Evolutionary conservation across 1,140 invertebrate species (phyloP), one percentile per base, ranked within the genome.

Genomic region (Zelostemma sp.): DNA sequence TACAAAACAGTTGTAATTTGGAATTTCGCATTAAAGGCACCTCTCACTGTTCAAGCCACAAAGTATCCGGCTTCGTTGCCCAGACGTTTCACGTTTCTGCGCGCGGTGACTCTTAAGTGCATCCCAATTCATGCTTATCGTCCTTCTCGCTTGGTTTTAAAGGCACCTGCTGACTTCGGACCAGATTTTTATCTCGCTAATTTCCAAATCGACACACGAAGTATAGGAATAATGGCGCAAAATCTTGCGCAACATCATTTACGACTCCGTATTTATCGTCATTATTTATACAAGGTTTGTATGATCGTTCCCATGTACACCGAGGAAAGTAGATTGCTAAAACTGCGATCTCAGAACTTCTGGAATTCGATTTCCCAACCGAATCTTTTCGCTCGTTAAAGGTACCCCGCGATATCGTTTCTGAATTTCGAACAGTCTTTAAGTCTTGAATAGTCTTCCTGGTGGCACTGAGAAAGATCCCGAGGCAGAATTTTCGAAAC

Each of bases 41-140:
- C 62, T 62, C 60, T 58, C 50, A 56, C 50, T 70, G 31, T 40
- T 45, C 38, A 51, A 48, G 43, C 40, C 2, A n/a, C 33, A 14
- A 33, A 57, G 35, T 51, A 59, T 65, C 63, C 40, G 25, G 41
- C 65, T 66, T 57, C 45, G 62, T 46, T 49, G 33, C 15, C 9
- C 19, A 40, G 46, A 57, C 17, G 46, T 61, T 73, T 69, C 60
- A 62, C 45, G 53, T 54, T 63, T 63, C 47, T 72, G 76, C 74
- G 69, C 72, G 77, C 5, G 17, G 12, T 59, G 79, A 79, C 76
- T 80, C 58, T 76, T 79, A 81, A 80, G 67, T 73, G 53, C 64
- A 72, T 64, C 76, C 77, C 73, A 81, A 73, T 81, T 82, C 75
- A 72, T 55, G 67, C 66, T 45, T 56, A 49, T 70, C 51, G 60